Base-by-base conservation (phyloP, 2,888 invertebrate genomes). In the Calliphora vomitoria region DNA sequence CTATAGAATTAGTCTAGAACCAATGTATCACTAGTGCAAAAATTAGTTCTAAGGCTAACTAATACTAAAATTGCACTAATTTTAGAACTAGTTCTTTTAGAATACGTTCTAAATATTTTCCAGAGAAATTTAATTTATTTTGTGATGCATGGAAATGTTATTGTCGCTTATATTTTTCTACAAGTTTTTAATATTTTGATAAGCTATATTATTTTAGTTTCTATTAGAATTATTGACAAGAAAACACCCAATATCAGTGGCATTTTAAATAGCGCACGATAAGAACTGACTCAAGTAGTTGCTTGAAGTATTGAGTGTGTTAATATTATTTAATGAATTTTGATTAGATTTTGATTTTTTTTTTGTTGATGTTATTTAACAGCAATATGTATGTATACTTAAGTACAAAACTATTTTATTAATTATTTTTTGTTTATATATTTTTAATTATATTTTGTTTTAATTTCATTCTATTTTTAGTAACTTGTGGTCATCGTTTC, bases 401-500 rank as follows among this genome's bases (percentile, higher is more conserved):
- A n/a, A 25, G 2, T 1, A 25, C 2, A 25, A 25, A 68, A 41
- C 18, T 41, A 31, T 35, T 31, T 31, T 60, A 13, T 60, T 35
- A 31, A 35, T 47, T 15, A n/a, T 25, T 25, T 25, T 25, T 25
- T 25, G 1, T 25, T 1, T 25, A 25, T 25, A 25, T 25, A 25
- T 25, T 25, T 25, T 62, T n/a, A n/a, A 15, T 15, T 35, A 62
- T 3, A 15, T 62, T 62, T 15, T 2, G 3, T 66, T 50, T 41
- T 55, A 38, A 6, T 31, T 69, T 68, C 18, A 18, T 44, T 72
- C 35, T 71, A 20, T 58, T 90, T 89, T 0, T 82, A 93, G 93
- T 83, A 60, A 90, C 90, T 71, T 88, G 86, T 47, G 90, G 90
- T 18, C 91, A 92, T 90, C 91, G 95, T n/a, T 95, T 95, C 94